A percentile compares a stretch with the other conserved stretches of the same genome.
Evolutionary conservation across 2,888 invertebrate genomes (phyloP).

Genomic region (Archips crataeganus): DNA sequence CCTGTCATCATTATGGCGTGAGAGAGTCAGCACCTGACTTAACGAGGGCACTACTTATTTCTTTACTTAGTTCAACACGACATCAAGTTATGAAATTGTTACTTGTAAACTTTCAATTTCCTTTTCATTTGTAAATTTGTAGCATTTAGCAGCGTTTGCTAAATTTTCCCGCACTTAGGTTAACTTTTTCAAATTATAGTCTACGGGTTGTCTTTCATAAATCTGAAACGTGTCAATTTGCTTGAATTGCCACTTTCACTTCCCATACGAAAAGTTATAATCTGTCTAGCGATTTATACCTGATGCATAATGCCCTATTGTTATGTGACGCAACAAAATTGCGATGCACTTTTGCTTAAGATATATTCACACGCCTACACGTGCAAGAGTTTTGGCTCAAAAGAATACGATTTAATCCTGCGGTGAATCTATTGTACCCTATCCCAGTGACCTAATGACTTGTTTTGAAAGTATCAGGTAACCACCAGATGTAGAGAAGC

Average conservation of each 20-base stretch:
- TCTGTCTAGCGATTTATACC: conserved; percentile 51
- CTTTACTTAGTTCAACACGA: not conserved
- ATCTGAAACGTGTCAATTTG: conserved; percentile 17
- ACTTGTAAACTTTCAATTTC: conserved; percentile 18
- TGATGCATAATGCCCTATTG: conserved; percentile 50
- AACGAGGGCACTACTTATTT: conserved; percentile 10
- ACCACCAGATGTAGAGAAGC: conserved; percentile 76
- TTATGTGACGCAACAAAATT: conserved; percentile 60
- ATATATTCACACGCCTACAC: conserved; percentile 75
- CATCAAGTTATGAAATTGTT: conserved; percentile 6
- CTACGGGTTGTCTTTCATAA: not conserved
- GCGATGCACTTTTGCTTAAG: conserved; percentile 59
- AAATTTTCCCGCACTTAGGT: conserved; percentile 56
- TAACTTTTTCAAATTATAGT: conserved; percentile 15
- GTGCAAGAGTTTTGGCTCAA: conserved; percentile 62
- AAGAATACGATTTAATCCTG: conserved; percentile 35
- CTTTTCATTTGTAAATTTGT: not conserved
- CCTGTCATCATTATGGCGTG: conserved; percentile 59
- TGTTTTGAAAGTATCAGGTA: conserved; percentile 76
- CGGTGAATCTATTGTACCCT: conserved; percentile 55
- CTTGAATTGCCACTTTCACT: conserved; percentile 44
- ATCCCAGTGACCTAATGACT: conserved; percentile 73
- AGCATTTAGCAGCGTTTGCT: conserved; percentile 48
- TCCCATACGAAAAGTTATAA: conserved; percentile 29
- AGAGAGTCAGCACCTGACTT: conserved; percentile 48